Percentiles rank a stretch among this genome's conserved stretches.
Conservation (phyloP, 2,888 invertebrate species). For the Drosophila tripunctata region DNA sequence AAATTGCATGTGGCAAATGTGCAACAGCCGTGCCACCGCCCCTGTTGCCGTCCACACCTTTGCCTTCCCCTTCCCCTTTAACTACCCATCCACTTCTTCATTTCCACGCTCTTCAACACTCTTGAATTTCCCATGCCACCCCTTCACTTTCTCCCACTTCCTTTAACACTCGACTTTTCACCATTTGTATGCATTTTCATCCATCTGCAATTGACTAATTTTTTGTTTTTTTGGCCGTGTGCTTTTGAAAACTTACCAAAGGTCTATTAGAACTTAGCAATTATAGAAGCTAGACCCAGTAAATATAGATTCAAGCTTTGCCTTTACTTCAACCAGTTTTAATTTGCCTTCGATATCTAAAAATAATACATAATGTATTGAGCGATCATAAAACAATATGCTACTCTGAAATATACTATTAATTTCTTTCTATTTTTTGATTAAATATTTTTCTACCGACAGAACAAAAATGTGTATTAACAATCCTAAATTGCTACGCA, state of each 20-base stretch:
- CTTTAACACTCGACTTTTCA: slow-evolving; percentile 2
- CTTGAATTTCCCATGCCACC: neutral
- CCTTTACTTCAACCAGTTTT: no score
- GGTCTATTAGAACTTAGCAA: no score
- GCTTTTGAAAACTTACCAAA: no score
- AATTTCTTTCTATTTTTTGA: no score
- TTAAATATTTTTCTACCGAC: neutral
- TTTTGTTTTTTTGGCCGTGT: no score
- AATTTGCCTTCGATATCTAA: no score
- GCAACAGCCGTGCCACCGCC: slow-evolving; percentile 58
- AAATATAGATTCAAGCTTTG: no score
- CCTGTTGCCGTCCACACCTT: neutral
- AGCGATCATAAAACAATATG: no score
- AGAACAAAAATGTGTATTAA: neutral
- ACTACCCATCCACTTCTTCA: neutral
- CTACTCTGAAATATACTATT: no score
- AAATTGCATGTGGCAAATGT: slow-evolving; percentile 68
- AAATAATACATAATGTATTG: no score
- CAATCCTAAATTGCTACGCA: neutral
- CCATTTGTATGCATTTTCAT: slow-evolving; percentile 13
- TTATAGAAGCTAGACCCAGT: no score
- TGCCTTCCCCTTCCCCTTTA: neutral
- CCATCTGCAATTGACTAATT: slow-evolving; percentile 59
- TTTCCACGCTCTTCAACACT: no score
- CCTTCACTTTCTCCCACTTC: neutral